Base-by-base conservation (phyloP, 2,888 invertebrate species). In the Hydroisotoma schaefferi region DNA sequence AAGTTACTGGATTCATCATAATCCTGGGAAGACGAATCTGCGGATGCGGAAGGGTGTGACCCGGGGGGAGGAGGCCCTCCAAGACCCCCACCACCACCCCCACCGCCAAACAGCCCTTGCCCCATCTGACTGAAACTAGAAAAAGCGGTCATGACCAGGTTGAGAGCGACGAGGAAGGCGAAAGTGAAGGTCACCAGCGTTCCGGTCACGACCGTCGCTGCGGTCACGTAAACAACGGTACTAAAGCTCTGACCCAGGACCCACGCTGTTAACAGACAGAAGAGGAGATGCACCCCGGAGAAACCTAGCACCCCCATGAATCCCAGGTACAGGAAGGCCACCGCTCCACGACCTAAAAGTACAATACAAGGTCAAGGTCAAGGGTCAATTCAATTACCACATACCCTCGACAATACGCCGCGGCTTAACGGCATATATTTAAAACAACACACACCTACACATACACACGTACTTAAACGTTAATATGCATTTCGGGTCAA, bases 201-300 rank as follows among this genome's bases (percentile, higher is more conserved):
- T 23, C 62, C 62, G 5, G 58, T 51, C 10, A 46, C 20, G 20
- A 62, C 5, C 10, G 52, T 33, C 20, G 58, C 58, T 1, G 62
- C 52, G n/a, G 51, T 58, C n/a, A 58, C 62, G 29, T 58, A 62
- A n/a, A 62, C 28, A 6, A 55, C 58, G 8, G 55, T 58, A 20
- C 47, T 20, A 38, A 55, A 58, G 20, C 55, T 52, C 15, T 44
- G 38, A 22, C 62, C 62, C 28, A 58, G 18, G 3, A 55, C 20
- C 26, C 38, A 62, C 22, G 28, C 44, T 1, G 56, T 26, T 20
- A 58, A 1, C 18, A 28, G 53, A 25, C 58, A 44, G 12, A 57
- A 44, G 15, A 58, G 15, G 0, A 58, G 20, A 37, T 62, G 58
- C 8, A 58, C 1, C 2, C 20, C 26, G 4, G 55, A 40, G 8